Conservation (phyloP, 2,888 invertebrate species). For the Tridacna crocea region DNA sequence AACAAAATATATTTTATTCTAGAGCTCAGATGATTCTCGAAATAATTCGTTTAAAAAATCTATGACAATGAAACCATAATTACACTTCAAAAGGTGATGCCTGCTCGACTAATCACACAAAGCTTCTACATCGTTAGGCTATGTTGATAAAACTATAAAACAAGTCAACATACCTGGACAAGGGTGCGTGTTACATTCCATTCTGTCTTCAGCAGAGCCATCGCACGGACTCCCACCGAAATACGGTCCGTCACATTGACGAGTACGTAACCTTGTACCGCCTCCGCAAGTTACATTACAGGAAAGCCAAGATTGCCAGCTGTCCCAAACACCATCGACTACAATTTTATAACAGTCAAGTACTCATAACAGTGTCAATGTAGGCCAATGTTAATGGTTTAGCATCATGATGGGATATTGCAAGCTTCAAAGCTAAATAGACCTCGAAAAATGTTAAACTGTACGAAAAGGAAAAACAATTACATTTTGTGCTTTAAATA, state of each 20-base stretch:
- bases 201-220: slow-evolving; percentile 63
- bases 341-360: background rate
- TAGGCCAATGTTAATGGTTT: too few relatives aligned
- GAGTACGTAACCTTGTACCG: slow-evolving; percentile 69
- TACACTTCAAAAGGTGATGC: background rate
- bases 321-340: slow-evolving; percentile 79
- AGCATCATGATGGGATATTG: too few relatives aligned
- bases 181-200: slow-evolving; percentile 73
- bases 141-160: background rate
- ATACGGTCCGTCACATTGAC: slow-evolving; percentile 70
- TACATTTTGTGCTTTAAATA: too few relatives aligned
- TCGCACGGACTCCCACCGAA: slow-evolving; percentile 76
- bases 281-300: slow-evolving; percentile 80
- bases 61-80: background rate
- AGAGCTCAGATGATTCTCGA: too few relatives aligned
- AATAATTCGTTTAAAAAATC: too few relatives aligned
- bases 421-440: too few relatives aligned
- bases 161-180: slow-evolving; percentile 76
- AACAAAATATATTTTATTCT: too few relatives aligned
- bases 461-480: too few relatives aligned
- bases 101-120: background rate
- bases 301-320: slow-evolving; percentile 75
- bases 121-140: background rate
- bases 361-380: too few relatives aligned
- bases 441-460: too few relatives aligned